Conservation (phyloP, 2,113 vertebrate genomes). For the Steatornis caripensis region DNA sequence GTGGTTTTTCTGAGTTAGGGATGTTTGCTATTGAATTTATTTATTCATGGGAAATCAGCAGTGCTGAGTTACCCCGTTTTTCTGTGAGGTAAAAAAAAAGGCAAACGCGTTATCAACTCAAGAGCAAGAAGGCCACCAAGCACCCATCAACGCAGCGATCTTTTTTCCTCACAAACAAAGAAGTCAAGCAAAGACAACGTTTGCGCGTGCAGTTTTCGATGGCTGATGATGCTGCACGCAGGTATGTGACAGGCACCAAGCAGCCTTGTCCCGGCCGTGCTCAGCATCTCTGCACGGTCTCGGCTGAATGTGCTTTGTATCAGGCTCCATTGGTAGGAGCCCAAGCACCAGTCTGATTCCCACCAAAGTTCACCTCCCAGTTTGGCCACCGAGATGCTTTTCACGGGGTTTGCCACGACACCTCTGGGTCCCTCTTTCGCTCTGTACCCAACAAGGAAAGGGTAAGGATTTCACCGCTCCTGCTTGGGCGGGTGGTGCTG, state of each 20-base stretch:
- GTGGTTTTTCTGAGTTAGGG: background rate
- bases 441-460: background rate
- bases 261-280: background rate
- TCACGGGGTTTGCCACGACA: background rate
- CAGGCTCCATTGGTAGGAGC: background rate
- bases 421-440: background rate
- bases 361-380: background rate
- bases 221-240: background rate
- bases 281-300: background rate
- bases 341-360: background rate
- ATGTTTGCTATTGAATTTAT: background rate
- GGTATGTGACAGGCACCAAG: background rate
- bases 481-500: background rate
- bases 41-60: background rate
- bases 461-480: background rate
- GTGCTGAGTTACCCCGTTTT: accelerated
- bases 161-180: background rate
- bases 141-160: background rate
- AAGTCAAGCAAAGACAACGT: background rate
- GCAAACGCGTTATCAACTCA: background rate
- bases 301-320: background rate
- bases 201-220: background rate
- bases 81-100: background rate
- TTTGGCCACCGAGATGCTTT: background rate
- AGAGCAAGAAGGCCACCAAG: background rate